Conservation (phyloP, 2,888 invertebrate genomes). For the Mesorhabditis belari region DNA sequence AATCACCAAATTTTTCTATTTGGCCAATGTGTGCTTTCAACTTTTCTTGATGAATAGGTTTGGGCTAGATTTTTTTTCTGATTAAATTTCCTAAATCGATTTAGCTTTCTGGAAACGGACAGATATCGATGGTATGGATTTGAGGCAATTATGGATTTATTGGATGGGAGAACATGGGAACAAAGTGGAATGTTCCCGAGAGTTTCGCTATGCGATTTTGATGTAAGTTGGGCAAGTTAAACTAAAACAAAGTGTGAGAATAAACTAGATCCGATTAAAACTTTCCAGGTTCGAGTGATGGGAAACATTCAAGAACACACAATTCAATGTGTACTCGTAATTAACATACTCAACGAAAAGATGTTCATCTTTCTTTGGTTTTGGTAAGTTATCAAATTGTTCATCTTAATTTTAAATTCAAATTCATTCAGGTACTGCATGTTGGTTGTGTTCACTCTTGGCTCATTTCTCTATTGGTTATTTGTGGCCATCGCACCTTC, state of each 20-base stretch:
- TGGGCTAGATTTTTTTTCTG: not conserved
- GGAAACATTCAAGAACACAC: constrained; percentile 52
- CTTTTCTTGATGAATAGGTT: constrained; percentile 48
- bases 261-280: not conserved
- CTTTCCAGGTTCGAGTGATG: constrained; percentile 46
- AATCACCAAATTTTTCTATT: constrained; percentile 49
- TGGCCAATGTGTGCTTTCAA: constrained; percentile 48
- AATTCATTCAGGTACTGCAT: constrained; percentile 28
- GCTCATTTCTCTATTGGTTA: constrained; percentile 50
- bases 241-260: not conserved
- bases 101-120: constrained; percentile 45
- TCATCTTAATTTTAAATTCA: not conserved
- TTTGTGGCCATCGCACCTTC: not conserved
- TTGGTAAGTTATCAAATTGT: constrained; percentile 29
- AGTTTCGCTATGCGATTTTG: constrained; percentile 49
- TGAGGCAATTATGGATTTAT: constrained; percentile 44
- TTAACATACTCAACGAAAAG: constrained; percentile 46
- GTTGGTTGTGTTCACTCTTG: constrained; percentile 40
- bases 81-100: not conserved
- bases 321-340: constrained; percentile 50
- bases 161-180: constrained; percentile 50
- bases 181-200: constrained; percentile 48
- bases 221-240: constrained; percentile 21
- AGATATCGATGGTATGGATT: constrained; percentile 47
- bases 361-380: constrained; percentile 47